phyloP scores from a whole-genome alignment of 1,140 invertebrate species.

The Eumeta japonica region DNA sequence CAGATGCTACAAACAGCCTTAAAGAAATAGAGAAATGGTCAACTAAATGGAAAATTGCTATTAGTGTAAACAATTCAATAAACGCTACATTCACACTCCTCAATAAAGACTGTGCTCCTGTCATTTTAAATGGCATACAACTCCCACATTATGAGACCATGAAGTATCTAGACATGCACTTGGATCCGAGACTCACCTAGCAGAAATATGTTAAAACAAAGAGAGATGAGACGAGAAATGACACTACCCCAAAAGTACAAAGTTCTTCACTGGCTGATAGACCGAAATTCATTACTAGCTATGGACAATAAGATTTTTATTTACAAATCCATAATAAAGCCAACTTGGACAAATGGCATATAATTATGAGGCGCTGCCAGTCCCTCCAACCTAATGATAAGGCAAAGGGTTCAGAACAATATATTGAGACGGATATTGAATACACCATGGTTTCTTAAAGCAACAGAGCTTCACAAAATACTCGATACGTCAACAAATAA shows the following conservation, averaged over 20 bases:
- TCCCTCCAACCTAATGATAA: constrained; percentile 17
- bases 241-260: constrained; percentile 4
- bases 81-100: constrained; percentile 5
- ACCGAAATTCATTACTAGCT: constrained; percentile 13
- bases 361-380: constrained; percentile 23
- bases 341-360: constrained; percentile 28
- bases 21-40: no score
- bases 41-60: constrained; percentile 4
- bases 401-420: constrained; percentile 13
- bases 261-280: constrained; percentile 18
- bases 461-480: neutral
- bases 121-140: neutral
- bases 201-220: constrained; percentile 14
- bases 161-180: no score
- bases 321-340: constrained; percentile 24
- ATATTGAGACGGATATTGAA: constrained; percentile 2
- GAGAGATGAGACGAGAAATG: constrained; percentile 6
- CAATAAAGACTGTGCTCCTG: constrained; percentile 3
- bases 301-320: constrained; percentile 25
- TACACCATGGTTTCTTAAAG: constrained; percentile 5
- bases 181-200: constrained; percentile 19
- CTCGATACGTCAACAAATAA: neutral
- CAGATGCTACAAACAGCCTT: no score
- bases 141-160: constrained; percentile 2
- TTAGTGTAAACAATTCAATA: constrained; percentile 3